A percentile compares a stretch with the other conserved stretches of the same genome.
These are phyloP conservation scores for Holothuria leucospilota DNA, from an alignment of 53 echinoderm and acorn worm species.

Conservation along the genomic window DNA sequence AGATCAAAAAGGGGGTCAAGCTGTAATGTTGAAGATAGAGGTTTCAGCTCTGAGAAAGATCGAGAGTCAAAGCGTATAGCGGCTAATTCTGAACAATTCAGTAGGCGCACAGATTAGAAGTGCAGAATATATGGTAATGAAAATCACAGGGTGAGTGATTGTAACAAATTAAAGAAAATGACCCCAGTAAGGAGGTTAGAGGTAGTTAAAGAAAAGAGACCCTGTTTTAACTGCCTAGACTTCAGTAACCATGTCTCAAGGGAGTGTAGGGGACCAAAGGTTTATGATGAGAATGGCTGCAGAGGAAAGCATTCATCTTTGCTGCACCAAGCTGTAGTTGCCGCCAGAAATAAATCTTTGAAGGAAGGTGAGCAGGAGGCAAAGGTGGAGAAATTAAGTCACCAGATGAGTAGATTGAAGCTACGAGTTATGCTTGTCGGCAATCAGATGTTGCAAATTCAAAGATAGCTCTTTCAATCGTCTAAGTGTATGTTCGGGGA, in stretches of 20 bases:
- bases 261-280: conserved; percentile 31
- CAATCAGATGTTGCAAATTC: background rate
- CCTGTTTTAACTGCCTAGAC: conserved; percentile 53
- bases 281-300: conserved; percentile 38
- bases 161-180: background rate
- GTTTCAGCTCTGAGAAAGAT: too few relatives aligned
- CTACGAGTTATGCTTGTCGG: conserved; percentile 42
- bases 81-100: too few relatives aligned
- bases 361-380: too few relatives aligned
- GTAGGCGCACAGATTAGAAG: background rate
- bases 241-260: conserved; percentile 35
- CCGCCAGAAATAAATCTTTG: background rate
- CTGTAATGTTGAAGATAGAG: too few relatives aligned
- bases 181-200: conserved; percentile 44
- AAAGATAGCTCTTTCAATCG: conserved; percentile 39
- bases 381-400: background rate
- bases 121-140: background rate
- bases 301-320: conserved; percentile 16
- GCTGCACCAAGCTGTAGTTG: conserved; percentile 35
- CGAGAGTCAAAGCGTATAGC: too few relatives aligned
- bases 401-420: conserved; percentile 6
- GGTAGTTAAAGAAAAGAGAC: conserved; percentile 50
- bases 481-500: conserved; percentile 47
- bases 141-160: too few relatives aligned
- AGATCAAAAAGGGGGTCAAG: too few relatives aligned